Percentiles rank a stretch among this genome's conserved stretches.
phyloP scores from a whole-genome alignment of 2,888 invertebrate genomes.

The Phrixothrix hirtus region DNA sequence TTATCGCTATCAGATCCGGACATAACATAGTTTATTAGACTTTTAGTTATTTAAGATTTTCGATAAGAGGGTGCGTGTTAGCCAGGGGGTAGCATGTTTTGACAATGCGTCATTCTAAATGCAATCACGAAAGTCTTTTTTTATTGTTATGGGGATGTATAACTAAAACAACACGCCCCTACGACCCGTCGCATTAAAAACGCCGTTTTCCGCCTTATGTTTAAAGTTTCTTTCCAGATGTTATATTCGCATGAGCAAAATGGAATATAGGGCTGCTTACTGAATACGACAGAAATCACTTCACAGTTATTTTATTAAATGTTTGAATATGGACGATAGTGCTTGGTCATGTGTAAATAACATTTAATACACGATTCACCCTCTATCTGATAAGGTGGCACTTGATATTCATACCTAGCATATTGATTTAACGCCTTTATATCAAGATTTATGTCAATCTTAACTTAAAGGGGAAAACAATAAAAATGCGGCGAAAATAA shows the following conservation, averaged over 20 bases:
- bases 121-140: conserved; percentile 44
- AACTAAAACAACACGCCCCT: conserved; percentile 29
- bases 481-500: conserved; percentile 21
- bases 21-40: conserved; percentile 38
- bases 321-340: conserved; percentile 26
- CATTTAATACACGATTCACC: conserved; percentile 32
- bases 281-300: neutral
- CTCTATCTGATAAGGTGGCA: conserved; percentile 38
- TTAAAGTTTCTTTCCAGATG: conserved; percentile 12
- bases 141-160: conserved; percentile 31
- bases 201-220: conserved; percentile 13
- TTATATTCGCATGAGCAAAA: conserved; percentile 5
- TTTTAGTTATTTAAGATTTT: conserved; percentile 42
- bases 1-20: conserved; percentile 38
- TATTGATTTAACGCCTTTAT: conserved; percentile 43
- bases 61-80: conserved; percentile 37
- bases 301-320: conserved; percentile 19
- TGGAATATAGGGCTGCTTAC: too few species aligned
- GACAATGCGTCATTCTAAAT: conserved; percentile 48
- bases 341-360: conserved; percentile 25
- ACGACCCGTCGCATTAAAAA: conserved; percentile 24
- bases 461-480: conserved; percentile 32
- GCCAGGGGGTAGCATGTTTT: conserved; percentile 41
- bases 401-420: conserved; percentile 45
- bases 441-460: conserved; percentile 45